phyloP scores from a whole-genome alignment of 2,888 invertebrate species.

The Carterocephalus palaemon region DNA sequence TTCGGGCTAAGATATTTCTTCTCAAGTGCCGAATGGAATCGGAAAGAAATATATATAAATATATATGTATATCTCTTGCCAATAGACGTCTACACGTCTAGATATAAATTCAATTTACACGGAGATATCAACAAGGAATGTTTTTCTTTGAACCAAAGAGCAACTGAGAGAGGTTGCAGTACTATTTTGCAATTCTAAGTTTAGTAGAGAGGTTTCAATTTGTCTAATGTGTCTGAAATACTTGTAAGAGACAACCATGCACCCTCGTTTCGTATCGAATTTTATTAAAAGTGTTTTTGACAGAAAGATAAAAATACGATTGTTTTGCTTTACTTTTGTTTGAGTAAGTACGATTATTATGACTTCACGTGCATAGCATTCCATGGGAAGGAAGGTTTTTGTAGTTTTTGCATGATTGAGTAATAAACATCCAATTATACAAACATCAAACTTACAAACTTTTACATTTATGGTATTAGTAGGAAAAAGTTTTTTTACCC shows the following conservation, averaged over 20 bases:
- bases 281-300: constrained; percentile 23
- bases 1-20: too few species aligned
- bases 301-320: neutral
- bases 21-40: too few species aligned
- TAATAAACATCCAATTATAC: too few species aligned
- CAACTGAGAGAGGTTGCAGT: constrained; percentile 57
- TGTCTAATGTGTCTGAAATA: constrained; percentile 65
- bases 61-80: neutral
- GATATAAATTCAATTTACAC: constrained; percentile 27
- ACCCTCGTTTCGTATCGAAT: constrained; percentile 10
- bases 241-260: constrained; percentile 22
- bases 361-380: neutral
- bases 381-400: neutral
- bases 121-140: constrained; percentile 19
- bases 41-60: too few species aligned
- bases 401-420: too few species aligned
- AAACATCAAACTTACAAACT: too few species aligned
- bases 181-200: constrained; percentile 75
- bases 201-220: constrained; percentile 70
- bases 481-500: too few species aligned
- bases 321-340: constrained; percentile 11
- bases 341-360: neutral
- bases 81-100: constrained; percentile 11
- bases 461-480: too few species aligned
- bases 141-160: constrained; percentile 62